Conservation (phyloP, 2,797 vertebrate genomes). For the Phrynocephalus vlangalii region DNA sequence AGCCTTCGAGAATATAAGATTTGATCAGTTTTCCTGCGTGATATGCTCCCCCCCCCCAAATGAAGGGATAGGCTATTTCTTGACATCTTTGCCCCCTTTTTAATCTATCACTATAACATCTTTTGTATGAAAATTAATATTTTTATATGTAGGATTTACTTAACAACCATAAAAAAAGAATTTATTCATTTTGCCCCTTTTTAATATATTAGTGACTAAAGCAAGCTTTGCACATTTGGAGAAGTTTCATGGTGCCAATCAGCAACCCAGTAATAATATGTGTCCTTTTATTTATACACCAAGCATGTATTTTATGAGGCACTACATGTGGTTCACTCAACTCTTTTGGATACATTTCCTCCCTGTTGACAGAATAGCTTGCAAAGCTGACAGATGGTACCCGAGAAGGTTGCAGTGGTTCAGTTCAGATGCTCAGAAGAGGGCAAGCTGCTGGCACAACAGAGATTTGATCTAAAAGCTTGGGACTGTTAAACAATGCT, state of each 20-base stretch:
- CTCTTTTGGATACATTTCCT: slow-evolving; percentile 9
- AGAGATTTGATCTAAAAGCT: slow-evolving; percentile 3
- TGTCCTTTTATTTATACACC: background rate
- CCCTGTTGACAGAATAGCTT: background rate
- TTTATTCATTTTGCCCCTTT: background rate
- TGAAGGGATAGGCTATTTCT: background rate
- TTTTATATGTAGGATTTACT: too few relatives aligned
- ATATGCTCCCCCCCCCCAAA: background rate
- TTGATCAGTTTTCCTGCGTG: too few relatives aligned
- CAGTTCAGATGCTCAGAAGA: background rate
- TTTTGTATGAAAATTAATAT: too few relatives aligned
- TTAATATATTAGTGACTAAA: background rate
- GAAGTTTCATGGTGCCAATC: background rate
- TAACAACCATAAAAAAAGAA: too few relatives aligned
- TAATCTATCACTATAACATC: background rate
- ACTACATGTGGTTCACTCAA: background rate
- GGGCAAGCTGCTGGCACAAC: background rate
- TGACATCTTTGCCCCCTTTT: background rate
- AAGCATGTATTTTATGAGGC: background rate
- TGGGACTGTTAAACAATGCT: slow-evolving; percentile 11
- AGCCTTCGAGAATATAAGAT: too few relatives aligned
- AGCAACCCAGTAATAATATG: background rate
- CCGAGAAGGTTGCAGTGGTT: slow-evolving; percentile 9
- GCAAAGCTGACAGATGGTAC: slow-evolving; percentile 18
- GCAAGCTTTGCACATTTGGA: background rate